phyloP scores from a whole-genome alignment of 2,888 invertebrate species.

The Drosophila meridiana region DNA sequence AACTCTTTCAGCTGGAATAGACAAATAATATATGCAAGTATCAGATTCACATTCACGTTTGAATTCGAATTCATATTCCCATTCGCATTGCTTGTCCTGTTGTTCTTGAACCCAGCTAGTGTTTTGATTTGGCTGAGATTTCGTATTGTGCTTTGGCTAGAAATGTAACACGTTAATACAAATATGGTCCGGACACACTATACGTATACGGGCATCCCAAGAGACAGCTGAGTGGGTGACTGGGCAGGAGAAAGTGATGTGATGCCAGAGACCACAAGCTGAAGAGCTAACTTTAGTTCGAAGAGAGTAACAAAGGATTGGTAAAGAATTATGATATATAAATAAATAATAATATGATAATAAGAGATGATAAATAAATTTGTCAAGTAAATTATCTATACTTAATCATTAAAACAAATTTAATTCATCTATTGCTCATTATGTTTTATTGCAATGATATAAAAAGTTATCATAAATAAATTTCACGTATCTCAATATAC shows the following conservation, averaged over 20 bases:
- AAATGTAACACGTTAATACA: constrained; percentile 59
- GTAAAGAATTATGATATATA: neutral
- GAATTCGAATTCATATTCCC: constrained; percentile 18
- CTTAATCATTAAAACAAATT: neutral
- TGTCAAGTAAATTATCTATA: neutral
- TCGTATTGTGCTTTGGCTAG: constrained; percentile 22
- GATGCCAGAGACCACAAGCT: neutral
- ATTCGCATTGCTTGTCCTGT: constrained; percentile 11
- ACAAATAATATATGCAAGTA: constrained; percentile 55
- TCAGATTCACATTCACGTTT: constrained; percentile 24
- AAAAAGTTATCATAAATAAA: neutral
- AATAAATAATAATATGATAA: neutral
- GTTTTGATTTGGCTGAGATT: constrained; percentile 19
- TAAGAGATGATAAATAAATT: neutral
- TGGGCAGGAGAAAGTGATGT: constrained; percentile 34
- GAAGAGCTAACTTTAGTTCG: neutral
- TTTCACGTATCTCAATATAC: neutral
- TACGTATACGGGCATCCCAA: constrained; percentile 14
- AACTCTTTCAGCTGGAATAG: constrained; percentile 13
- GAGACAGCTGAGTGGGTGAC: constrained; percentile 24
- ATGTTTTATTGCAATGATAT: neutral
- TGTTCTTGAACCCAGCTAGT: constrained; percentile 26
- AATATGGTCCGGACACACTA: constrained; percentile 72
- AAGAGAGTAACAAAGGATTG: neutral
- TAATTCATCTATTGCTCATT: neutral